phyloP scores from a whole-genome alignment of 2,113 vertebrate genomes.

The Pycnonotus jocosus region DNA sequence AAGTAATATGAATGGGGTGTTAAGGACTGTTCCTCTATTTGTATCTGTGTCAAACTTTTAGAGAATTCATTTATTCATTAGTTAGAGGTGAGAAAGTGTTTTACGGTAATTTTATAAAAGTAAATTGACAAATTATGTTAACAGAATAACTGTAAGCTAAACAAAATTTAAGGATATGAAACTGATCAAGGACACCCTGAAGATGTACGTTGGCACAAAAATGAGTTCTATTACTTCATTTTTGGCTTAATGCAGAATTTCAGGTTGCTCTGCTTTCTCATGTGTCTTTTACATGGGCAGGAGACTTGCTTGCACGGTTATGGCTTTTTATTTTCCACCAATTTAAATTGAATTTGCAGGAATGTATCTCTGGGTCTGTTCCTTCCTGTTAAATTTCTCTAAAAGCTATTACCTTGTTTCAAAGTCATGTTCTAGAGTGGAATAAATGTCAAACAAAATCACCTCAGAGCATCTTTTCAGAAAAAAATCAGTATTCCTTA shows the following conservation, averaged over 20 bases:
- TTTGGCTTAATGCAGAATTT: neutral
- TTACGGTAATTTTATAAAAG: neutral
- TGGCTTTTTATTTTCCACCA: neutral
- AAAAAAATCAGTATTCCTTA: neutral
- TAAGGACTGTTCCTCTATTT: neutral
- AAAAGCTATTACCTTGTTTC: rapidly evolving
- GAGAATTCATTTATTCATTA: neutral
- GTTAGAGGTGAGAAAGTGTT: neutral
- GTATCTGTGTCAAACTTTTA: neutral
- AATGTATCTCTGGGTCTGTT: neutral
- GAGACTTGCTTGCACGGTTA: neutral
- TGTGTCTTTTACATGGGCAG: neutral
- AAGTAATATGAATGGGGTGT: neutral
- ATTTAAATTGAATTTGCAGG: neutral
- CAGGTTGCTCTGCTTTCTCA: neutral
- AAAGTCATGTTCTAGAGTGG: neutral
- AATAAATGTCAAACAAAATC: neutral
- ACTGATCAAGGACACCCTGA: neutral
- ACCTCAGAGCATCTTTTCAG: neutral
- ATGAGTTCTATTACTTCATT: neutral
- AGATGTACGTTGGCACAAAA: neutral
- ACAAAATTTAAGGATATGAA: neutral
- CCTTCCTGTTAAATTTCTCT: neutral
- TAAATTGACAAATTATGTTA: neutral
- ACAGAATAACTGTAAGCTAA: neutral